These are phyloP conservation scores for Melanophora roralis DNA, from an alignment of 2,888 invertebrate species.

Conservation along the genomic window DNA sequence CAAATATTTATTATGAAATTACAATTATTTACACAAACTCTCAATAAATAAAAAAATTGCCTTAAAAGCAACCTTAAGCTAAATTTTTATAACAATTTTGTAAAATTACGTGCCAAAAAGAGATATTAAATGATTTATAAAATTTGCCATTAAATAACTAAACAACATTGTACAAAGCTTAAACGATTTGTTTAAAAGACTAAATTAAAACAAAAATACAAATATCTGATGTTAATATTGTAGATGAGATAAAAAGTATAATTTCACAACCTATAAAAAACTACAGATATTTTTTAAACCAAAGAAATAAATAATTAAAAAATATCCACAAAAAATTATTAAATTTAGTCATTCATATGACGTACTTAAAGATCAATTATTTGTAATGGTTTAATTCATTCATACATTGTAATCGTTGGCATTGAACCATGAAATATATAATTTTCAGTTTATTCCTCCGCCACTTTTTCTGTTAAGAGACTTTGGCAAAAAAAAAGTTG, in stretches of 20 bases:
- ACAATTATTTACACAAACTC: no score
- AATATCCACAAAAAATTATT: neutral
- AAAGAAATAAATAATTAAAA: neutral
- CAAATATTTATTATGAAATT: no score
- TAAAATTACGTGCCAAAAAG: slow-evolving; percentile 22
- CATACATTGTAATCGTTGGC: slow-evolving; percentile 37
- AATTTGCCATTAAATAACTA: neutral
- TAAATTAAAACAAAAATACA: no score
- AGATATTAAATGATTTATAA: neutral
- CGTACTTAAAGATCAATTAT: slow-evolving; percentile 39
- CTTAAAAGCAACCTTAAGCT: neutral
- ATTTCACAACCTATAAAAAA: slow-evolving; percentile 5
- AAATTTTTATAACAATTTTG: neutral
- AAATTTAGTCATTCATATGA: slow-evolving; percentile 51
- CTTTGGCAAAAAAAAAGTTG: neutral
- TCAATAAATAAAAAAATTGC: neutral
- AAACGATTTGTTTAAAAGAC: neutral
- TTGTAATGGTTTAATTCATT: neutral
- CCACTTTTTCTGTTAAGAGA: neutral
- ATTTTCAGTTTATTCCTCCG: neutral
- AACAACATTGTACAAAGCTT: neutral
- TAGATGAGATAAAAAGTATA: neutral
- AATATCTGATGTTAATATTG: no score
- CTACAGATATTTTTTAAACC: no score
- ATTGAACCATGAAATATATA: slow-evolving; percentile 60